Evolutionary conservation across 2,797 vertebrate genomes (phyloP).

Genomic region (Euthynnus affinis): DNA sequence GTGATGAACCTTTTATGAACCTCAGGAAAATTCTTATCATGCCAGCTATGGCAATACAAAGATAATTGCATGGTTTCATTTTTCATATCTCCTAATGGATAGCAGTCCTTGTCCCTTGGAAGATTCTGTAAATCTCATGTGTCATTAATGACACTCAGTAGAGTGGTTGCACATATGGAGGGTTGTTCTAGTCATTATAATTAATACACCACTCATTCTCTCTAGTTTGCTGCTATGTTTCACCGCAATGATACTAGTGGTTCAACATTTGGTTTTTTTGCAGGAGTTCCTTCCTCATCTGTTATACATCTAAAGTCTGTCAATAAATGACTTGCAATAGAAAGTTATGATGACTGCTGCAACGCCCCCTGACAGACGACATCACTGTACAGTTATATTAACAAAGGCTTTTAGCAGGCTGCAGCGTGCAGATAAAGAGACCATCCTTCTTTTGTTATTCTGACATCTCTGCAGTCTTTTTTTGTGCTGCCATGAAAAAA

Average conservation of each 20-base stretch:
- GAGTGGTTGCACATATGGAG: slow-evolving; percentile 5
- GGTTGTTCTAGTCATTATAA: background rate
- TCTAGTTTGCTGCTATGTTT: slow-evolving; percentile 29
- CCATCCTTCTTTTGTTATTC: slow-evolving; percentile 78
- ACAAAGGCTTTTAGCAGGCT: slow-evolving; percentile 72
- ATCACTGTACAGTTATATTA: slow-evolving; percentile 62
- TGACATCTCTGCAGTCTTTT: slow-evolving; percentile 77
- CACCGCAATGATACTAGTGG: background rate
- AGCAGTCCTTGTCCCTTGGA: slow-evolving; percentile 23
- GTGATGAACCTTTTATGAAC: slow-evolving; percentile 27
- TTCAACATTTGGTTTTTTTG: slow-evolving; percentile 21
- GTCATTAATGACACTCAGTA: slow-evolving; percentile 33
- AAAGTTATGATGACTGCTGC: slow-evolving; percentile 44
- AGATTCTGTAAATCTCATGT: slow-evolving; percentile 14
- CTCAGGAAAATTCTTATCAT: slow-evolving; percentile 27
- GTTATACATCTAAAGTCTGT: slow-evolving; percentile 36
- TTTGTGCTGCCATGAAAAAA: slow-evolving; percentile 62
- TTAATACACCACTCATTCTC: background rate
- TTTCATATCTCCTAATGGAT: slow-evolving; percentile 22
- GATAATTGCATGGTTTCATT: slow-evolving; percentile 41
- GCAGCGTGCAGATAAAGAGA: slow-evolving; percentile 70
- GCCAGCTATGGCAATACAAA: slow-evolving; percentile 26
- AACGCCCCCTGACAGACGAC: slow-evolving; percentile 52
- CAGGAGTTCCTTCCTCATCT: slow-evolving; percentile 21
- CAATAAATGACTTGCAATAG: slow-evolving; percentile 49